Evolutionary conservation across 1,140 invertebrate genomes (phyloP).

Genomic region (Tribolium madens): DNA sequence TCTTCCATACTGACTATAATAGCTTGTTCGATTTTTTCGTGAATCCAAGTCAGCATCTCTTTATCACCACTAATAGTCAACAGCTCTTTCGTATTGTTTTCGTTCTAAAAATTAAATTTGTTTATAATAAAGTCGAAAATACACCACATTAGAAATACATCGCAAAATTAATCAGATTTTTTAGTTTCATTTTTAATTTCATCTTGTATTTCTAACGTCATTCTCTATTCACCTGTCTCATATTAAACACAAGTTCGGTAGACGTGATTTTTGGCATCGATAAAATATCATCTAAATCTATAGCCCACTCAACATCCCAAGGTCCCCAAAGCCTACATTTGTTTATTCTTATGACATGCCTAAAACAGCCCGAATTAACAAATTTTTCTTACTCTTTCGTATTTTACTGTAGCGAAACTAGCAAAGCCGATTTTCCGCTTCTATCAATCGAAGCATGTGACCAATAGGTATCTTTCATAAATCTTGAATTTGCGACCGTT

Average conservation of each 20-base stretch:
- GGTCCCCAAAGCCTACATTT: conserved; percentile 78
- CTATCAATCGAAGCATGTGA: conserved; percentile 62
- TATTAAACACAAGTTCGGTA: conserved; percentile 77
- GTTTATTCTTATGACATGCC: conserved; percentile 80
- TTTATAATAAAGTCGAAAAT: not conserved
- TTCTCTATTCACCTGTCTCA: conserved; percentile 75
- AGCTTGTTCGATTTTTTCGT: conserved; percentile 79
- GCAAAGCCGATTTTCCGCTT: conserved; percentile 67
- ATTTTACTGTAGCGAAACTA: conserved; percentile 69
- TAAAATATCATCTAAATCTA: conserved; percentile 80
- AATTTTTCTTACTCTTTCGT: conserved; percentile 42
- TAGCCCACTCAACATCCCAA: conserved; percentile 83
- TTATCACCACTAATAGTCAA: conserved; percentile 76
- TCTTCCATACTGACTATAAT: conserved; percentile 79
- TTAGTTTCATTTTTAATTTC: too few relatives aligned
- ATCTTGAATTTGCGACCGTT: conserved; percentile 60
- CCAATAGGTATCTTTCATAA: conserved; percentile 63
- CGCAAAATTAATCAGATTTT: too few relatives aligned
- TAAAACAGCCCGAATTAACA: conserved; percentile 63
- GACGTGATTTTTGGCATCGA: conserved; percentile 75
- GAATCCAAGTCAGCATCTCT: conserved; percentile 77
- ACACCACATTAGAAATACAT: too few relatives aligned
- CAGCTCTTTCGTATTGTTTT: conserved; percentile 44
- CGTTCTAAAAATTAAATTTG: conserved; percentile 51
- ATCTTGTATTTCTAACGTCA: too few relatives aligned